Evolutionary conservation across 1,140 invertebrate genomes (phyloP).

Genomic region (Homarus americanus): DNA sequence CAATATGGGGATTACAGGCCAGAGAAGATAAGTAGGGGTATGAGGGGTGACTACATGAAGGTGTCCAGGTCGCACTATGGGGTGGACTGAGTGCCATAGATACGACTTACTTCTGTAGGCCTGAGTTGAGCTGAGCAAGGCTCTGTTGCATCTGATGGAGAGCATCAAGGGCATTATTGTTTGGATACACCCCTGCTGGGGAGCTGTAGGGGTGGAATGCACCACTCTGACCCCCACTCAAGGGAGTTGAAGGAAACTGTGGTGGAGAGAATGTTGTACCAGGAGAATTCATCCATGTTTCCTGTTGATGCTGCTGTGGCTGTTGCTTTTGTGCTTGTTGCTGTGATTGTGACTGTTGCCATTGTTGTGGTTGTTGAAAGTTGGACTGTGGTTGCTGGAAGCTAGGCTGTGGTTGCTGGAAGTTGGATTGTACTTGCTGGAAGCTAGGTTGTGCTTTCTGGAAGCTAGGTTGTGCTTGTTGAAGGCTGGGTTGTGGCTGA

Average conservation of each 20-base stretch:
- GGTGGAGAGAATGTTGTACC: constrained; percentile 41
- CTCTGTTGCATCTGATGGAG: constrained; percentile 75
- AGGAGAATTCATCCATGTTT: constrained; percentile 82
- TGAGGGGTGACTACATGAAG: constrained; percentile 13
- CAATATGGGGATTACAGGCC: constrained; percentile 15
- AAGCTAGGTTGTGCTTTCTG: not conserved
- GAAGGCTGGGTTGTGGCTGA: constrained; percentile 27
- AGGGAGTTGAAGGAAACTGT: constrained; percentile 57
- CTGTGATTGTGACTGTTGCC: constrained; percentile 74
- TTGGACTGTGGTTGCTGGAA: constrained; percentile 61
- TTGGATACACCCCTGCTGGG: constrained; percentile 76
- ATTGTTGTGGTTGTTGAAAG: constrained; percentile 52
- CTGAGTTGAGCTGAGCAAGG: constrained; percentile 74
- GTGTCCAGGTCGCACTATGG: not conserved
- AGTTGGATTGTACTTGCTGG: constrained; percentile 19
- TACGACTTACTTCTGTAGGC: constrained; percentile 74
- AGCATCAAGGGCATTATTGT: constrained; percentile 72
- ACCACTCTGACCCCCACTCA: constrained; percentile 59
- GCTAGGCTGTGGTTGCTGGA: constrained; percentile 6
- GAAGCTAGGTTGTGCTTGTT: constrained; percentile 24
- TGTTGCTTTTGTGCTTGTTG: constrained; percentile 72
- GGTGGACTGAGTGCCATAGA: not conserved
- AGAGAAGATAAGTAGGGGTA: constrained; percentile 24
- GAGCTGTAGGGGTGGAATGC: constrained; percentile 76
- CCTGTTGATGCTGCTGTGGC: constrained; percentile 71